Evolutionary conservation across 2,113 vertebrate genomes (phyloP).

Genomic region (Lophochroa leadbeateri): DNA sequence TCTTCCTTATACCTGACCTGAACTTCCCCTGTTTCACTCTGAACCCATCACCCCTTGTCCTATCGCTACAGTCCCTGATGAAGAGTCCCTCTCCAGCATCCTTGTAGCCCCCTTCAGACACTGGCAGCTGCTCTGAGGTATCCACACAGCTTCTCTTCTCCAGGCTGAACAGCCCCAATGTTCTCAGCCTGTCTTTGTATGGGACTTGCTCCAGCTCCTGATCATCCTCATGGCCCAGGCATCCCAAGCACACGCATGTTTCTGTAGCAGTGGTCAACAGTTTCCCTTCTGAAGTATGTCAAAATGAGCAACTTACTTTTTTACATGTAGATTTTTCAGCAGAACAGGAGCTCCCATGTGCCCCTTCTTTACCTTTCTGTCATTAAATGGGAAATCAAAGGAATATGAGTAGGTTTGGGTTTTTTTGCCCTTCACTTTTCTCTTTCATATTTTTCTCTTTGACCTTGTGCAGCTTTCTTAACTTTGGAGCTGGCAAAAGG

Average conservation of each 20-base stretch:
- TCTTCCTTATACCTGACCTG: background rate
- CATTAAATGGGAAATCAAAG: background rate
- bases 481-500: background rate
- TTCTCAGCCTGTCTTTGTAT: no score
- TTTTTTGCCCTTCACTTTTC: background rate
- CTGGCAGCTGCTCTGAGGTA: no score
- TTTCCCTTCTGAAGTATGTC: background rate
- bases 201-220: no score
- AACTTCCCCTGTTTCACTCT: background rate
- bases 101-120: background rate
- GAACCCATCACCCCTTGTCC: background rate
- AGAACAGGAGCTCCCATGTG: background rate
- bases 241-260: background rate
- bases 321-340: background rate
- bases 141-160: no score
- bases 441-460: background rate
- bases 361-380: background rate
- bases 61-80: background rate
- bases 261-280: background rate
- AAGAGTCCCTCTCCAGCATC: background rate
- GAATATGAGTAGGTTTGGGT: accelerated
- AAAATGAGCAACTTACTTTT: background rate
- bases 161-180: no score
- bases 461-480: background rate
- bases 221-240: no score